These are phyloP conservation scores for Physocephala rufipes DNA, from an alignment of 2,888 invertebrate species.

Conservation along the genomic window DNA sequence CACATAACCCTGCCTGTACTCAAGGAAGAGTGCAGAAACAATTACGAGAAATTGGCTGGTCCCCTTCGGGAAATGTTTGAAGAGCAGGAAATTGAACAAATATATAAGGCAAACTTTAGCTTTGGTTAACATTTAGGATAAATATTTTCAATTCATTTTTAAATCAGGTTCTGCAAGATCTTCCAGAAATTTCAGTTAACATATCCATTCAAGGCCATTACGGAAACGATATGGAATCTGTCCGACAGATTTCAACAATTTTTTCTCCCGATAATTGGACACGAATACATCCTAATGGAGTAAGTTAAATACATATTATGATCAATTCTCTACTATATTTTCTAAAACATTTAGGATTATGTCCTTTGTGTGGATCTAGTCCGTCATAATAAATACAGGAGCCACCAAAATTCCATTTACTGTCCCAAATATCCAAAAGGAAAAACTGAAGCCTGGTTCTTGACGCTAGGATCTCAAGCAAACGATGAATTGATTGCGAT, in stretches of 20 bases:
- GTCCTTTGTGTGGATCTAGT: conserved; percentile 71
- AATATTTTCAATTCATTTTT: conserved; percentile 31
- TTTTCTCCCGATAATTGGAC: conserved; percentile 68
- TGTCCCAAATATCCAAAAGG: conserved; percentile 90
- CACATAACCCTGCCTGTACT: conserved; percentile 59
- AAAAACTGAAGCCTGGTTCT: conserved; percentile 96
- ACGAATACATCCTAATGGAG: conserved; percentile 73
- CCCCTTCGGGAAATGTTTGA: conserved; percentile 74
- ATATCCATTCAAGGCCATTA: conserved; percentile 70
- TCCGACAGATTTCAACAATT: conserved; percentile 62
- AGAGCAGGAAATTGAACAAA: conserved; percentile 76
- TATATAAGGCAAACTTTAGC: conserved; percentile 68
- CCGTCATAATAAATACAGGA: conserved; percentile 61
- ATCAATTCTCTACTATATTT: conserved; percentile 25
- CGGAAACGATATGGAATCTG: conserved; percentile 53
- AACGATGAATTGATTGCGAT: conserved; percentile 80
- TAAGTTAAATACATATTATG: conserved; percentile 47
- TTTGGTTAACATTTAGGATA: conserved; percentile 21
- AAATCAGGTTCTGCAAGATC: conserved; percentile 69
- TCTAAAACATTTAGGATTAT: conserved; percentile 69
- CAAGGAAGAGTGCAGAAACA: conserved; percentile 64
- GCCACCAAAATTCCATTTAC: conserved; percentile 70
- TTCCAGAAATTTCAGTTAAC: conserved; percentile 73
- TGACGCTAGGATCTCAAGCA: conserved; percentile 80
- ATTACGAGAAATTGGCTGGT: conserved; percentile 71